Evolutionary conservation across 2,888 invertebrate genomes (phyloP), one percentile per base, ranked within the genome.

Genomic region (Scaptomyza reducta): DNA sequence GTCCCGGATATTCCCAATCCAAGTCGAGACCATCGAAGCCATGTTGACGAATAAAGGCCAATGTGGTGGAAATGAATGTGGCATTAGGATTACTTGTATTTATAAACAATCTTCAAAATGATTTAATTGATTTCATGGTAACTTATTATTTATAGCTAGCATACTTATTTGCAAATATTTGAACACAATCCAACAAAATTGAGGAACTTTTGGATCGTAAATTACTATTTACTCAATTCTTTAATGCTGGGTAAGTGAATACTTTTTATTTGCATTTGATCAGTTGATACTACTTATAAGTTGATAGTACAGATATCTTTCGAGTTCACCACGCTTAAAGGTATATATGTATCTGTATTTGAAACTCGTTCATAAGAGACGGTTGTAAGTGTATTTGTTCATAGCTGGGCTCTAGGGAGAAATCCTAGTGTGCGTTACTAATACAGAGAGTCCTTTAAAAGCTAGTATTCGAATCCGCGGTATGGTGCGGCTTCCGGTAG

Each of bases 1-100:
- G 82, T 0, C 94, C 96, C 0, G 98, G 98, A 90, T 97, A 98
- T 89, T 98, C 97, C 98, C 98, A 98, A 90, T 98, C 97, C 29
- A 98, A 93, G 91, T 98, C 97, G 38, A 98, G 92, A 3, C 98
- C 98, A 89, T 98, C 97, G 82, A 98, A 98, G 61, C 94, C 94
- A 78, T 96, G 93, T 70, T 94, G 93, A 61, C 94, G 94, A 56
- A 97, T 93, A 87, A 97, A 97, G 76, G 95, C 94, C 2, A 96
- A 74, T 0, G 95, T 95, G 74, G 96, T 94, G 1, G 94, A 92
- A 16, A 96, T 93, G 86, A 97, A 97, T 66, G 93, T 93, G 40
- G 94, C 92, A 54, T 97, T 6, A 44, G 44, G 22, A 16, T 38
- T 13, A n/a, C 13, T 27, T 9, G 14, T 14, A 6, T 38, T 33